Base-by-base conservation (phyloP, 2,113 vertebrate species). In the Scomber japonicus region DNA sequence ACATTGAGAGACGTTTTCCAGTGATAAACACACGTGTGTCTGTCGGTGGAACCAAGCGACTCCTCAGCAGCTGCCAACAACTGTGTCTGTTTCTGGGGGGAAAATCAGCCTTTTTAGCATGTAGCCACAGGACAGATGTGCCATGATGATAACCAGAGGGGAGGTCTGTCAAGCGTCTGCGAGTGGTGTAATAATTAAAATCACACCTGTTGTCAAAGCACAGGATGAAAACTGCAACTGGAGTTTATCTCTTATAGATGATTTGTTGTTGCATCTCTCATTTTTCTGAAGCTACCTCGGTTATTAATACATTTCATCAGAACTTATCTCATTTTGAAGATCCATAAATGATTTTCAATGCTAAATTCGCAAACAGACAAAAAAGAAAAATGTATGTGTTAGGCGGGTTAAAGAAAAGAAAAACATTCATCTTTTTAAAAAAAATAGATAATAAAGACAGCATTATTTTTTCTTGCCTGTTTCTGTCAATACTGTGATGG, bases 31-130 rank as follows among this genome's bases (percentile, higher is more conserved):
- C 9, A 66, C 9, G 8, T 83, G 64, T 81, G 76, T 79, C 71
- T 87, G 71, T 73, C 40, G 50, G 69, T 68, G 62, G 75, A 82
- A 82, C 51, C 75, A 56, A 78, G 77, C 67, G 79, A 82, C 76
- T 83, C 78, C 72, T 83, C 74, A 75, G 78, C 92, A 92, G 90
- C 91, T 93, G 91, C 78, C 89, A 85, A 71, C 78, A 78, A 84
- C 68, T 49, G 86, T 71, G 80, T 85, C 71, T 77, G 24, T 27
- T 83, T 86, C 85, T 92, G 90, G 83, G 31, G 72, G 91, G 92
- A 93, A 94, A 94, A 95, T 94, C 89, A 92, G 84, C 74, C 85
- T 93, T 92, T 93, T 93, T 89, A 90, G 87, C 77, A 77, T 81
- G 74, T 86, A 86, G 83, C 83, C 85, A 75, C 81, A 71, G 82